Base-by-base conservation (phyloP, 2,113 vertebrate species). In the Tupaia tana region DNA sequence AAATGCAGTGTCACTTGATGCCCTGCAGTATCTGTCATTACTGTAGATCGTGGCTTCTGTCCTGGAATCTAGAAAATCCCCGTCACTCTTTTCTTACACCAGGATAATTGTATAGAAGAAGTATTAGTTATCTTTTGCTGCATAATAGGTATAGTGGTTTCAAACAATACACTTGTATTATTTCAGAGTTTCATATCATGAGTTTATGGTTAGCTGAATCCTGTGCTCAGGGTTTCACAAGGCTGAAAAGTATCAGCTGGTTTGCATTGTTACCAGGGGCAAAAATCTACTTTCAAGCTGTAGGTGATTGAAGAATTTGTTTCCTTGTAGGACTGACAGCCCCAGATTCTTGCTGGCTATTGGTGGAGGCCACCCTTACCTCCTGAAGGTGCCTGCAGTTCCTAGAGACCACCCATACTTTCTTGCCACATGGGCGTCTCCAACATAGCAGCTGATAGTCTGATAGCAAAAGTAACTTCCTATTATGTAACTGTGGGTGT, bases 21-120 rank as follows among this genome's bases (percentile, higher is more conserved):
- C 11, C 2, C 18, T 56, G 52, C 4, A 43, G 71, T n/a, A 77
- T 87, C 43, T 71, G n/a, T 31, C 29, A 66, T 15, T 69, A 8
- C 79, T 89, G 52, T 66, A 80, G 22, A 86, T 83, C 11, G 67
- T 29, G 78, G 74, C 34, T 93, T 22, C 56, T 94, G 59, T 77
- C 19, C 27, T 70, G 86, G 12, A 61, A 73, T 12, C 84, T 96
- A 89, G 67, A 71, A 95, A 90, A 66, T 73, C 43, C 43, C 20
- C 3, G 27, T 82, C 20, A 67, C 14, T 86, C 22, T 52, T 43
- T 79, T 86, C 52, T 79, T 73, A 58, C 82, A 54, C 19, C 69
- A 52, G 10, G 8, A 1, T 27, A 34, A 87, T 25, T 66, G 12
- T 13, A 31, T 27, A 27, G 56, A 25, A 29, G 81, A 29, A 63